Evolutionary conservation across 2,888 invertebrate species (phyloP).

Genomic region (Hypomecis atomaria): DNA sequence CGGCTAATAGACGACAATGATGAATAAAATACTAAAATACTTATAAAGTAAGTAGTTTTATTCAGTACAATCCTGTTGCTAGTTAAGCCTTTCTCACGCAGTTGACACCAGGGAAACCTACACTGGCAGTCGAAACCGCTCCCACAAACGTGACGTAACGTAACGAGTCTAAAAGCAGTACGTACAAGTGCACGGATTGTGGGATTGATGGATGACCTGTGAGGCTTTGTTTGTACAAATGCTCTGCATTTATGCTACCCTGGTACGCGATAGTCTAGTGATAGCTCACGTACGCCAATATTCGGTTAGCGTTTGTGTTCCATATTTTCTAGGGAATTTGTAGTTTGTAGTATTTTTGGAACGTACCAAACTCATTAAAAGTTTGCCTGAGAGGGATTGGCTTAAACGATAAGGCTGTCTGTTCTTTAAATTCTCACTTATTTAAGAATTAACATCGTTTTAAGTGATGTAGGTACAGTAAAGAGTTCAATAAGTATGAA

Average conservation of each 20-base stretch:
- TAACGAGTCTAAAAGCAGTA: conserved; percentile 28
- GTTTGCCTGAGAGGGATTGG: too few relatives aligned
- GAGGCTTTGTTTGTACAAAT: conserved; percentile 44
- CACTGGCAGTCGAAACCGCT: conserved; percentile 37
- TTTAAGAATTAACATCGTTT: too few relatives aligned
- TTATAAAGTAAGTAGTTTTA: too few relatives aligned
- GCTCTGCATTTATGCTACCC: conserved; percentile 42
- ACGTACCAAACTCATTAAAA: too few relatives aligned
- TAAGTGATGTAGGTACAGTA: too few relatives aligned
- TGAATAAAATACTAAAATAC: too few relatives aligned
- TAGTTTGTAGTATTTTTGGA: not conserved
- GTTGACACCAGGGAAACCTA: conserved; percentile 41
- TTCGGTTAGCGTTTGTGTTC: conserved; percentile 21
- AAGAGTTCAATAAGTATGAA: too few relatives aligned
- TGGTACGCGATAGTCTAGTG: conserved; percentile 34
- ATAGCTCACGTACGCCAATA: conserved; percentile 39
- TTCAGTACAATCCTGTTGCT: too few relatives aligned
- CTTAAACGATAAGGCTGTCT: too few relatives aligned
- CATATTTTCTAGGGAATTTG: conserved; percentile 1
- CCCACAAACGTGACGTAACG: conserved; percentile 36
- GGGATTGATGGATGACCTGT: conserved; percentile 46
- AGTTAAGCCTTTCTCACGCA: not conserved
- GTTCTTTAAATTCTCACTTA: too few relatives aligned
- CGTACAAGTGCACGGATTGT: conserved; percentile 29
- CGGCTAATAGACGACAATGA: too few relatives aligned